These are phyloP conservation scores for Telenomus remus DNA, from an alignment of 1,140 invertebrate species.

Conservation along the genomic window DNA sequence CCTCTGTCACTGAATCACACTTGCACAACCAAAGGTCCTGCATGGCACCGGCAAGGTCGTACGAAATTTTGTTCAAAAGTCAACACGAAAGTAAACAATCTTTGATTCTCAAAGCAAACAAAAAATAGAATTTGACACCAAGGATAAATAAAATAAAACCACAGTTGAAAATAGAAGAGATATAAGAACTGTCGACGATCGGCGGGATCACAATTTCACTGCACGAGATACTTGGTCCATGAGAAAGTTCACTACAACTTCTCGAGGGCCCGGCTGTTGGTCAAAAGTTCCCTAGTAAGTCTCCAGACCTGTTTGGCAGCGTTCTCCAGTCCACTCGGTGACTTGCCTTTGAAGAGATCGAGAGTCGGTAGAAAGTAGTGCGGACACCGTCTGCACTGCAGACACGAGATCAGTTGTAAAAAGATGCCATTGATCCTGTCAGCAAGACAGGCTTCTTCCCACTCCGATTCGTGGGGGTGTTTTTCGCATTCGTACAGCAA, in stretches of 20 bases:
- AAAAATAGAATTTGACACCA: constrained; percentile 33
- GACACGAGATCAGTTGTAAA: constrained; percentile 96
- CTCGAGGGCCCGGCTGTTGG: constrained; percentile 94
- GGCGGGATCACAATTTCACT: constrained; percentile 37
- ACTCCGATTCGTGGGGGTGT: constrained; percentile 94
- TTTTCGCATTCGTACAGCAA: constrained; percentile 98
- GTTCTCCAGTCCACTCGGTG: constrained; percentile 93
- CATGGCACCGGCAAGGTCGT: too few species aligned
- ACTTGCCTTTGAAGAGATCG: constrained; percentile 96
- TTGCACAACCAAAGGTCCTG: too few species aligned
- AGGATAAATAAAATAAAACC: constrained; percentile 3
- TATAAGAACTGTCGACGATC: neutral
- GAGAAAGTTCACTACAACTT: constrained; percentile 82
- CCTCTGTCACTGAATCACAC: too few species aligned
- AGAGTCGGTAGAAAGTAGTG: constrained; percentile 96
- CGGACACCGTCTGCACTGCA: constrained; percentile 96
- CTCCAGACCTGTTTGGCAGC: constrained; percentile 98
- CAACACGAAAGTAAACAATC: too few species aligned
- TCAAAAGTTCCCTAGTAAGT: constrained; percentile 93
- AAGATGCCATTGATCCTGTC: constrained; percentile 98
- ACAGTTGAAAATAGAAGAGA: constrained; percentile 1
- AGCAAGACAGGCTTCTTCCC: constrained; percentile 95
- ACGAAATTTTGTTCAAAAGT: too few species aligned
- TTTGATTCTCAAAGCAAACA: constrained; percentile 1
- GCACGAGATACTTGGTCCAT: constrained; percentile 5